A percentile compares a stretch with the other conserved stretches of the same genome.
These are phyloP conservation scores for Neomorphus geoffroyi DNA, from an alignment of 2,797 vertebrate species.

Conservation along the genomic window DNA sequence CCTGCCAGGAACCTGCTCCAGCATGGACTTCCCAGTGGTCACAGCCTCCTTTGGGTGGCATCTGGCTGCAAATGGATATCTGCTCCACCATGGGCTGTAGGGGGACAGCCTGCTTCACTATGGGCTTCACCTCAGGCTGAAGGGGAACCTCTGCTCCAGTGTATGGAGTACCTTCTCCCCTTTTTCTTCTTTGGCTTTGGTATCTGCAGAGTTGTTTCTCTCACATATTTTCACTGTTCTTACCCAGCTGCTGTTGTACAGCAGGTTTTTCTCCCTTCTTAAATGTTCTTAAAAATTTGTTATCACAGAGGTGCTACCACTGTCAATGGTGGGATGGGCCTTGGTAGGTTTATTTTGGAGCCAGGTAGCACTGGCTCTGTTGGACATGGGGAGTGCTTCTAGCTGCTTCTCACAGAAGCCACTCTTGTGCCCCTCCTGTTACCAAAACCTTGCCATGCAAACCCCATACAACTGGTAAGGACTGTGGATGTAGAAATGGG, in stretches of 20 bases:
- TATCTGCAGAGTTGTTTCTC: neutral
- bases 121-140: accelerated
- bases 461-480: neutral
- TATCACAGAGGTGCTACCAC: neutral
- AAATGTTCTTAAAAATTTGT: too few species aligned
- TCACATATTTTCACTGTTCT: neutral
- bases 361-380: accelerated
- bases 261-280: neutral
- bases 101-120: neutral
- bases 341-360: accelerated
- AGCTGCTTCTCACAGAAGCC: neutral
- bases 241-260: neutral
- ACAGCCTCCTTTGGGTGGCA: neutral
- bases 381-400: accelerated
- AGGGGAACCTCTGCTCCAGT: accelerated
- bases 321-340: accelerated
- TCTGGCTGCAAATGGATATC: neutral
- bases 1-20: neutral
- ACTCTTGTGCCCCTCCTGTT: accelerated
- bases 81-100: neutral
- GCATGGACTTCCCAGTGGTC: neutral
- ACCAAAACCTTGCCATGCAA: neutral
- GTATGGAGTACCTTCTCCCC: neutral
- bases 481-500: neutral
- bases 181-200: neutral